Percentiles rank a stretch among this genome's conserved stretches.
Evolutionary conservation across 2,888 invertebrate genomes (phyloP).

Genomic region (Dryocosmus kuriphilus): DNA sequence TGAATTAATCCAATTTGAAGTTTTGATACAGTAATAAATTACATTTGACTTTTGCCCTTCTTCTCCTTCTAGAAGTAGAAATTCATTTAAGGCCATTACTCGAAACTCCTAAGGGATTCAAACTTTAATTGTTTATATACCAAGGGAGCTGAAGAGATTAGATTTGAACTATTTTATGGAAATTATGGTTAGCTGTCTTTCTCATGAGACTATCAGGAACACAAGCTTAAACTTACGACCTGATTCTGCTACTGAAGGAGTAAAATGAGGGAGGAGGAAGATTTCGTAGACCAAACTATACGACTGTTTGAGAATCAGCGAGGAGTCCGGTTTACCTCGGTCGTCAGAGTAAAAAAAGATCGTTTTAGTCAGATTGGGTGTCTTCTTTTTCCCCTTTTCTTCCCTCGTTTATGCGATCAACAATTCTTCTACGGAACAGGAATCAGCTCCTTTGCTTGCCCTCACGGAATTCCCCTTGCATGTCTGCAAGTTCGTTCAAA

Average conservation of each 20-base stretch:
- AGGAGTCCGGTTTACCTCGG: constrained; percentile 49
- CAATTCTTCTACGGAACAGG: constrained; percentile 7
- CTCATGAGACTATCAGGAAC: constrained; percentile 13
- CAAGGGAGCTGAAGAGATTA: not conserved
- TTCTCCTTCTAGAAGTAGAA: not conserved
- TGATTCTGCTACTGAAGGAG: constrained; percentile 14
- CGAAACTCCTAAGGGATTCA: not conserved
- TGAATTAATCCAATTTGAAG: not conserved
- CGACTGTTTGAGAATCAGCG: constrained; percentile 44
- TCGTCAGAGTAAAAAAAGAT: constrained; percentile 53
- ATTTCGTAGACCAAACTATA: constrained; percentile 21
- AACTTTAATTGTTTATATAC: constrained; percentile 20
- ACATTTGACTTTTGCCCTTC: no score
- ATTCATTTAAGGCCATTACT: not conserved
- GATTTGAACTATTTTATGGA: not conserved
- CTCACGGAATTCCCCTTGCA: not conserved
- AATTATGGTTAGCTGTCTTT: constrained; percentile 12
- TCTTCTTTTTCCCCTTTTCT: constrained; percentile 44
- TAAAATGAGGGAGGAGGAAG: constrained; percentile 4
- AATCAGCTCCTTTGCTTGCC: not conserved
- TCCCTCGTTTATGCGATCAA: constrained; percentile 35
- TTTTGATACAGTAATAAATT: not conserved
- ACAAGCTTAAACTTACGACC: constrained; percentile 15
- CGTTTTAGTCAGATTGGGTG: constrained; percentile 61
- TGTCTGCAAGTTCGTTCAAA: not conserved